Base-by-base conservation (phyloP, 1,140 invertebrate genomes). In the Heliconius melpomene region DNA sequence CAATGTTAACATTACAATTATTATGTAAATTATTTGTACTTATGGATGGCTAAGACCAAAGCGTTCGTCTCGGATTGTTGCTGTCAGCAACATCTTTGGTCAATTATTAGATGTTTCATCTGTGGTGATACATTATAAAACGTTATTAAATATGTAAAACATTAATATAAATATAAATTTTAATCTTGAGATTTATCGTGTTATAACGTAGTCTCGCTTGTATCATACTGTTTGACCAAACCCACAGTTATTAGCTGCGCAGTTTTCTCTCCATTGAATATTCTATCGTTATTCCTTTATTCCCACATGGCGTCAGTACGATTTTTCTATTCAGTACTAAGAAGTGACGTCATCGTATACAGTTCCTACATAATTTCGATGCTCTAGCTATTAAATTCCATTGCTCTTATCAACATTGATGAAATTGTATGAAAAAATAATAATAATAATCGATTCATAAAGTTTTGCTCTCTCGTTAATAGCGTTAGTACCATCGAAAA, bases 81-180 rank as follows among this genome's bases (percentile, higher is more conserved):
- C 89, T 92, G 85, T 87, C 92, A 90, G 91, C 92, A 91, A 91
- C 91, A 93, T 85, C 88, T 94, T 93, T 93, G 93, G 92, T 94
- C 93, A 94, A 94, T 94, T 94, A 94, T 88, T 94, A 94, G 91
- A 88, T 84, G 89, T 89, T 93, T 90, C 89, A 88, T 88, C 89
- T 82, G 85, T 85, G 87, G 84, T 91, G 85, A 90, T 91, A 87
- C 85, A 83, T 84, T 86, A 88, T 88, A 82, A 46, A 82, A 91
- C 86, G 87, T 90, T 90, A 88, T 85, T 89, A 83, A 91, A 81
- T 81, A 77, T 72, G 85, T 88, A 82, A 88, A 84, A 85, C 73
- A 86, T 86, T 80, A 77, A 88, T 86, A 72, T 89, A 86, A 88
- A 79, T 83, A 82, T 83, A 82, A 87, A 89, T 88, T 91, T 90